Percentiles rank a stretch among this genome's conserved stretches.
These are phyloP conservation scores for Sorex maritimensis DNA, from an alignment of 2,797 vertebrate species.

Conservation along the genomic window DNA sequence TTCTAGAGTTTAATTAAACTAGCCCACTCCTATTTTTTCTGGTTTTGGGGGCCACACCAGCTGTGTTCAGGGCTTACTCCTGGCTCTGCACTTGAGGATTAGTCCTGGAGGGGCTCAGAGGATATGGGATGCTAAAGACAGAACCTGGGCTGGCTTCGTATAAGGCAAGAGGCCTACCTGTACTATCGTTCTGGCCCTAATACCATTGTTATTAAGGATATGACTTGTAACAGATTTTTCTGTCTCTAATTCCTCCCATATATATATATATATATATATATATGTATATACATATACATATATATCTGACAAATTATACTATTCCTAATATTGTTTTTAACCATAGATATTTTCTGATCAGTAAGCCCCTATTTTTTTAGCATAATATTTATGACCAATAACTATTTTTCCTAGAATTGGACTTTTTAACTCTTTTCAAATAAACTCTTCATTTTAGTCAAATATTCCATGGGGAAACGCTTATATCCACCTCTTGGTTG, in stretches of 20 bases:
- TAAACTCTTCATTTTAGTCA: not conserved
- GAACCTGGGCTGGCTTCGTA: no score
- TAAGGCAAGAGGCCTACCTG: no score
- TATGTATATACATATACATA: no score
- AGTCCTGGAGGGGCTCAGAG: no score
- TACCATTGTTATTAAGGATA: not conserved
- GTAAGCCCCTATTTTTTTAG: constrained; percentile 12
- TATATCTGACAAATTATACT: constrained; percentile 33
- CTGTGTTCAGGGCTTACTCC: no score
- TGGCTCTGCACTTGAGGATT: no score
- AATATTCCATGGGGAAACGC: constrained; percentile 13
- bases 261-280: not conserved
- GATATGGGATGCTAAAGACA: no score
- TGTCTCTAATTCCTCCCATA: constrained; percentile 1
- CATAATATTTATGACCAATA: constrained; percentile 4
- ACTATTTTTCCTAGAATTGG: constrained; percentile 38
- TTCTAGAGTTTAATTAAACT: constrained; percentile 51
- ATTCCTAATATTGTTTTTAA: constrained; percentile 48
- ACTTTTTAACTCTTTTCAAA: constrained; percentile 41
- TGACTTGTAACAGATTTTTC: not conserved
- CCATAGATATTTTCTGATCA: not conserved
- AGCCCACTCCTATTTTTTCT: not conserved
- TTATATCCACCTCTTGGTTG: not conserved
- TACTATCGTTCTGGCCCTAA: no score
- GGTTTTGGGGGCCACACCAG: no score